A percentile compares a stretch with the other conserved stretches of the same genome.
Conservation (phyloP, 2,113 vertebrate genomes). For the Podarcis cretensis region DNA sequence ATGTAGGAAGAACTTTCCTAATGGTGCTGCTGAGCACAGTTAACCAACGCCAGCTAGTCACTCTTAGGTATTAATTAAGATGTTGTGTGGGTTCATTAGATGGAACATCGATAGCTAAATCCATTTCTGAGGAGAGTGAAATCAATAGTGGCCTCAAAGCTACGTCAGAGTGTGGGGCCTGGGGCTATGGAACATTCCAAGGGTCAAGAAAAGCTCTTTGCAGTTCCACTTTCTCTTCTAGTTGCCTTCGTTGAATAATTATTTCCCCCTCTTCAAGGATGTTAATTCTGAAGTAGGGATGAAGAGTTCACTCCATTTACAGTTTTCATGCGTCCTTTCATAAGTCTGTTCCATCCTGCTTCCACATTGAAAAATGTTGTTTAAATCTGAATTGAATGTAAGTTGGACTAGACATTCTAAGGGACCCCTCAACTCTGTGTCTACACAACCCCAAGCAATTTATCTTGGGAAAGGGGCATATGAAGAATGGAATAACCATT, state of each 20-base stretch:
- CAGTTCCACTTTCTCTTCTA: conserved; percentile 13
- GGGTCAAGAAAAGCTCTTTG: neutral
- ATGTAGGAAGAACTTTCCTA: conserved; percentile 21
- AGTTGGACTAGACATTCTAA: no score
- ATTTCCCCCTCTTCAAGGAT: no score
- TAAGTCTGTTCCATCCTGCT: no score
- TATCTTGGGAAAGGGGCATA: no score
- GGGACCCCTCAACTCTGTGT: no score
- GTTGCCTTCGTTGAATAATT: conserved; percentile 3
- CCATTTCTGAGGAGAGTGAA: conserved; percentile 29
- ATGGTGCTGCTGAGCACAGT: neutral
- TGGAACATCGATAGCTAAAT: conserved; percentile 30
- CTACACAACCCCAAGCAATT: no score
- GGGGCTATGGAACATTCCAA: conserved; percentile 32
- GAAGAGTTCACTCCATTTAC: neutral
- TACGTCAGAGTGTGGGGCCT: conserved; percentile 36
- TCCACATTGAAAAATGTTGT: no score
- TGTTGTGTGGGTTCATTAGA: conserved; percentile 28
- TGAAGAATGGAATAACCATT: no score
- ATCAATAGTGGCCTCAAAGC: conserved; percentile 33
- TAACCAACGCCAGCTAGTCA: conserved; percentile 32
- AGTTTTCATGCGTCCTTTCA: no score
- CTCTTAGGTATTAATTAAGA: neutral
- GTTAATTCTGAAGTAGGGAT: neutral
- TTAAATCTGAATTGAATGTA: no score